Evolutionary conservation across 2,888 invertebrate genomes (phyloP).

Genomic region (Andricus quercusramuli): DNA sequence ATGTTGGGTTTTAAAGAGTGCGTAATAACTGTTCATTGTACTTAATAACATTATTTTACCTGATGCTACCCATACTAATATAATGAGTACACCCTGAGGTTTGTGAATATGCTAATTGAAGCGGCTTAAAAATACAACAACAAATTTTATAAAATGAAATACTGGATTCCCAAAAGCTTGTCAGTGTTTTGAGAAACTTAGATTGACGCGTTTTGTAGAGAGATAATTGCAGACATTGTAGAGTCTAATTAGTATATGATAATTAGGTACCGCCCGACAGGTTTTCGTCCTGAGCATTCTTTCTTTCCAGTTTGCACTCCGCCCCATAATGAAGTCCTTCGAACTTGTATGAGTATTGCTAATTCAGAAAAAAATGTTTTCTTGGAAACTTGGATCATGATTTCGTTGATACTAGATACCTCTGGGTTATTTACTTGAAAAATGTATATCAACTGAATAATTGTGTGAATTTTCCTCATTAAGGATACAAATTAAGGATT

Average conservation of each 20-base stretch:
- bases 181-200: background rate
- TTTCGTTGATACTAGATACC: too few relatives aligned
- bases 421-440: too few relatives aligned
- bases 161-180: background rate
- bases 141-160: too few relatives aligned
- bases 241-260: constrained; percentile 66
- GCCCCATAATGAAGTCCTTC: background rate
- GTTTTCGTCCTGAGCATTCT: constrained; percentile 38
- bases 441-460: too few relatives aligned
- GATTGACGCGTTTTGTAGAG: background rate
- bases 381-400: too few relatives aligned
- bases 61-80: background rate
- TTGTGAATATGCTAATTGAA: background rate
- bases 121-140: too few relatives aligned
- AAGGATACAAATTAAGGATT: background rate
- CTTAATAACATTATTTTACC: background rate
- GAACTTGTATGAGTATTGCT: background rate
- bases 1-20: background rate
- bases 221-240: constrained; percentile 41
- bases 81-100: background rate
- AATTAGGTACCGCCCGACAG: constrained; percentile 58
- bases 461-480: background rate
- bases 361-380: too few relatives aligned
- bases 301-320: constrained; percentile 5
- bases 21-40: background rate